These are phyloP conservation scores for Macropodus opercularis DNA, from an alignment of 2,797 vertebrate species.

Conservation along the genomic window DNA sequence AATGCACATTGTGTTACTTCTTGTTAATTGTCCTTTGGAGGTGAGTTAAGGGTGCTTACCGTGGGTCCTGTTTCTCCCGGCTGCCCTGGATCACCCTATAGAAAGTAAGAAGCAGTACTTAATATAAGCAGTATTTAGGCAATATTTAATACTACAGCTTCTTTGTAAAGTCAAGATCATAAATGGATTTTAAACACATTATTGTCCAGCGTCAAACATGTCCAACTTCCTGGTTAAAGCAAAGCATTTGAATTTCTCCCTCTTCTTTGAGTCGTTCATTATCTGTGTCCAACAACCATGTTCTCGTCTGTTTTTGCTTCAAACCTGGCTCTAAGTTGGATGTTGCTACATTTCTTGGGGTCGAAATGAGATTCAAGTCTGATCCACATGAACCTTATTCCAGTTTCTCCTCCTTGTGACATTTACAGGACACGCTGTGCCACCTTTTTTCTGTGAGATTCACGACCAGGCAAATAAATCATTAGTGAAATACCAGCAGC, in stretches of 20 bases:
- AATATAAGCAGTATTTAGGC: too few species aligned
- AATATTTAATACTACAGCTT: background rate
- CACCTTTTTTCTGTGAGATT: slow-evolving; percentile 28
- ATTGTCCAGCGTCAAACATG: background rate
- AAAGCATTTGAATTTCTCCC: slow-evolving; percentile 4
- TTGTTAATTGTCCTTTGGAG: too few species aligned
- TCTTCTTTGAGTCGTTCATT: slow-evolving; percentile 15
- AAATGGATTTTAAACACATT: slow-evolving; percentile 17
- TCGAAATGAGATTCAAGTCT: slow-evolving; percentile 19
- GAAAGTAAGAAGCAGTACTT: slow-evolving; percentile 48
- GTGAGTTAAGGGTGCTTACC: slow-evolving; percentile 81
- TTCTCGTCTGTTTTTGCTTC: slow-evolving; percentile 33
- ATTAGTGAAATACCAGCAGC: slow-evolving; percentile 21
- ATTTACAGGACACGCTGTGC: slow-evolving; percentile 19
- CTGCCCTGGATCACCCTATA: slow-evolving; percentile 91
- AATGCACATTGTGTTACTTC: background rate
- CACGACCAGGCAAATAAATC: slow-evolving; percentile 36
- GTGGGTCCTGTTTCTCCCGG: slow-evolving; percentile 87
- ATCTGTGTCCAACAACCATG: slow-evolving; percentile 16
- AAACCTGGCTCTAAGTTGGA: slow-evolving; percentile 13
- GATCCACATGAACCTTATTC: slow-evolving; percentile 22
- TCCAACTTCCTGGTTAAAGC: slow-evolving; percentile 6
- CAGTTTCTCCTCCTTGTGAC: slow-evolving; percentile 36
- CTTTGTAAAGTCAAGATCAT: slow-evolving; percentile 6
- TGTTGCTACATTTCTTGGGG: slow-evolving; percentile 14